Percentiles rank a stretch among this genome's conserved stretches.
phyloP scores from a whole-genome alignment of 2,113 vertebrate genomes.

The Periophthalmus modestus region DNA sequence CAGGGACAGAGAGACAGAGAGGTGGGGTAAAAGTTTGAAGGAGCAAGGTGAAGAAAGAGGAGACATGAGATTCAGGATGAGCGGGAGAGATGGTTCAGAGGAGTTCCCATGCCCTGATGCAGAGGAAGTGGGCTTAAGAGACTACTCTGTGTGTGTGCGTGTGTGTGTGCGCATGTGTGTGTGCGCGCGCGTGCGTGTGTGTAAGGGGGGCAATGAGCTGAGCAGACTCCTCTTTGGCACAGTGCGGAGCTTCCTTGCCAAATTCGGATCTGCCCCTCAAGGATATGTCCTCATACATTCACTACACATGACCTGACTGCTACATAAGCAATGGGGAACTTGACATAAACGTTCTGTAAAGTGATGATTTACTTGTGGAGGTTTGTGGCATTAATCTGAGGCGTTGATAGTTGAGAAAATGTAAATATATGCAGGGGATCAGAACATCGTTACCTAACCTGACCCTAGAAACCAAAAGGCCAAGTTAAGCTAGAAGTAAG shows the following conservation, averaged over 20 bases:
- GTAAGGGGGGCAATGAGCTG: constrained; percentile 67
- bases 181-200: constrained; percentile 4
- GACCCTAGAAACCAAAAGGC: not conserved
- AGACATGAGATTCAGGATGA: constrained; percentile 62
- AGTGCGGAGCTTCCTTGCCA: constrained; percentile 58
- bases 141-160: constrained; percentile 53
- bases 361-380: not conserved
- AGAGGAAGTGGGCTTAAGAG: constrained; percentile 78
- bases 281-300: constrained; percentile 47
- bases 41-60: constrained; percentile 42
- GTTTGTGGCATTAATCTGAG: constrained; percentile 2
- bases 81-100: constrained; percentile 68
- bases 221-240: constrained; percentile 73
- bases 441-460: constrained; percentile 5
- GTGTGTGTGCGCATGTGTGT: constrained; percentile 36
- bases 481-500: not conserved
- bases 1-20: constrained; percentile 52
- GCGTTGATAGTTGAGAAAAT: constrained; percentile 5
- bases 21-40: constrained; percentile 51
- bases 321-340: constrained; percentile 12
- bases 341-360: constrained; percentile 31
- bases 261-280: constrained; percentile 46
- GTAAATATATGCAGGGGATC: not conserved
- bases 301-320: constrained; percentile 32
- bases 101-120: constrained; percentile 80